Conservation (phyloP, 2,113 vertebrate genomes). For the Nannospalax galili region DNA sequence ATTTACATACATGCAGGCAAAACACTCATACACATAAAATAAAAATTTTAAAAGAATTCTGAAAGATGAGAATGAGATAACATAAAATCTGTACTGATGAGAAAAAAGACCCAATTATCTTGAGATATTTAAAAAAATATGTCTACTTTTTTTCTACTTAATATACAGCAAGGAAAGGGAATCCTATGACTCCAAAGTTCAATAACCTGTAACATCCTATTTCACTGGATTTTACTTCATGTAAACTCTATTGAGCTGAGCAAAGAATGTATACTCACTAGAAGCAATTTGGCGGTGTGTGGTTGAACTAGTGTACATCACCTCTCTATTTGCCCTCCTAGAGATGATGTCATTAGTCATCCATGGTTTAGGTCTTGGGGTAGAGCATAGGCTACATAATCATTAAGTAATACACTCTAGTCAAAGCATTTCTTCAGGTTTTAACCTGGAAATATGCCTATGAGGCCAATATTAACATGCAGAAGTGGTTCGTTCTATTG, state of each 20-base stretch:
- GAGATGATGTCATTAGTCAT: constrained; percentile 15
- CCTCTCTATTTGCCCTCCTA: neutral
- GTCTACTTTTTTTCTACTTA: neutral
- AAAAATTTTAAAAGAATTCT: neutral
- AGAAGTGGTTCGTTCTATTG: neutral
- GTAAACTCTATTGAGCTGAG: neutral
- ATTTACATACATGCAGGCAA: too few relatives aligned
- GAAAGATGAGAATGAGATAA: neutral
- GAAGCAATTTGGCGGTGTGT: neutral
- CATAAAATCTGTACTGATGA: neutral
- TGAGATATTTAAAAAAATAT: neutral
- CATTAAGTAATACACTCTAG: constrained; percentile 15
- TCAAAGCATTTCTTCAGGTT: neutral
- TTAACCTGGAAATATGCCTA: constrained; percentile 9
- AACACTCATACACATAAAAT: too few relatives aligned
- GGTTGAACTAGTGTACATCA: neutral
- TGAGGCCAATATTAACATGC: neutral
- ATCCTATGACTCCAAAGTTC: neutral
- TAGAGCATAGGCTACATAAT: neutral
- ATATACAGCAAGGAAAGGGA: neutral
- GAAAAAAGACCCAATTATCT: neutral
- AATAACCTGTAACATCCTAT: neutral
- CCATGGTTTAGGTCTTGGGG: neutral
- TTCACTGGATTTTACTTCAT: constrained; percentile 13
- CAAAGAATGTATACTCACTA: neutral